Conservation (phyloP, 2,113 vertebrate species). For the Zosterops hypoxanthus region DNA sequence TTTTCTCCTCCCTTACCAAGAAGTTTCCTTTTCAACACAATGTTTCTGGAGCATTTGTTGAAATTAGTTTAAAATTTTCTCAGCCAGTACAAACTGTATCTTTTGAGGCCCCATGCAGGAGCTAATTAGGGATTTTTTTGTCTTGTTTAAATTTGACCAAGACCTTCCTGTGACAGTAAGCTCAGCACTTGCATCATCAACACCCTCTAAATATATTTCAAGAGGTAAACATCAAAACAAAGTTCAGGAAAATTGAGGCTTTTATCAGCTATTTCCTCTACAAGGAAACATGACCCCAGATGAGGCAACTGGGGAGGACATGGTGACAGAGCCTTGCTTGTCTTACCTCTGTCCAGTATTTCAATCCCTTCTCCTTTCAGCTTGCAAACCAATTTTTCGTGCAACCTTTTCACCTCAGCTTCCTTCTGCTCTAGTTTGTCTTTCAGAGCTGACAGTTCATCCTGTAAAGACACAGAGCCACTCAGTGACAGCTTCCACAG, state of each 20-base stretch:
- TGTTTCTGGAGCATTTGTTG: background rate
- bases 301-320: background rate
- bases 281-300: background rate
- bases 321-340: rapidly evolving
- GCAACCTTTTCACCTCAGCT: constrained; percentile 82
- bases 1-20: background rate
- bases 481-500: background rate
- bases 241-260: background rate
- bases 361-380: constrained; percentile 77
- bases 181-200: background rate
- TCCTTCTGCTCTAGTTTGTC: constrained; percentile 90
- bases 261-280: background rate
- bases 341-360: constrained; percentile 85
- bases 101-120: background rate
- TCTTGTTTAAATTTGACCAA: background rate
- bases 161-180: background rate
- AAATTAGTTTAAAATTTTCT: background rate
- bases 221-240: background rate
- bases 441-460: constrained; percentile 86
- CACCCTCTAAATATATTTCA: background rate
- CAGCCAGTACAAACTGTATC: background rate
- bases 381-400: constrained; percentile 83
- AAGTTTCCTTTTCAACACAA: background rate
- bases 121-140: background rate
- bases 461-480: constrained; percentile 72